Evolutionary conservation across 2,797 vertebrate genomes (phyloP), one percentile per base, ranked within the genome.

Genomic region (Delichon dasypus): DNA sequence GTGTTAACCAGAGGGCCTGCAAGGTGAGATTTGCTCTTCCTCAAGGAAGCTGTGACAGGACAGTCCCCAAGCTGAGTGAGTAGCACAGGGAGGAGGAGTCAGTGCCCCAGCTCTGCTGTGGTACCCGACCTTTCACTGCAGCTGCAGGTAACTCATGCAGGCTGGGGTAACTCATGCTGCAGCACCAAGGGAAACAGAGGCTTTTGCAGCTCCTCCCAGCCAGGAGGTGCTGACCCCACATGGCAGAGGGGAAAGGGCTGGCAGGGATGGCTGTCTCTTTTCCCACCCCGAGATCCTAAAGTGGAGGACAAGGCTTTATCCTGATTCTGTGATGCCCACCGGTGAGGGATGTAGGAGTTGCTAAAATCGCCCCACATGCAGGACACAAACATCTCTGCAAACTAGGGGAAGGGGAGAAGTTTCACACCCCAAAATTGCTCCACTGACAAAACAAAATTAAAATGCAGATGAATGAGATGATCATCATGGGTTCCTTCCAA

Each of bases 401-500:
- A 40, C 13, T 9, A 70, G 15, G 27, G n/a, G 32, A 57, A 29
- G 5, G 29, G 9, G 7, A 64, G 19, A 76, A 70, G 25, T 58
- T 70, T 70, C 50, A 70, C 16, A 70, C 5, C 20, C 22, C 29
- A n/a, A 38, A 70, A 27, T 23, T 44, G 16, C 27, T 44, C 32
- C 20, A n/a, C 5, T 57, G 19, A 48, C 86, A 50, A 57, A 50
- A 36, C 30, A 32, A 27, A 55, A 29, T 38, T 57, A 40, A 70
- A 76, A 65, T 58, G 38, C 21, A 71, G 2, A 40, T 30, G 17
- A 20, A 32, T 25, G 4, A 76, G 9, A 71, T 17, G 1, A 58
- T 13, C 0, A 0, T 10, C 34, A 12, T 20, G 17, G 10, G 5
- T 3, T 51, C n/a, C 15, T 53, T 34, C 51, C n/a, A 71, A 71